Base-by-base conservation (phyloP, 2,113 vertebrate species). In the Gracilinanus agilis region DNA sequence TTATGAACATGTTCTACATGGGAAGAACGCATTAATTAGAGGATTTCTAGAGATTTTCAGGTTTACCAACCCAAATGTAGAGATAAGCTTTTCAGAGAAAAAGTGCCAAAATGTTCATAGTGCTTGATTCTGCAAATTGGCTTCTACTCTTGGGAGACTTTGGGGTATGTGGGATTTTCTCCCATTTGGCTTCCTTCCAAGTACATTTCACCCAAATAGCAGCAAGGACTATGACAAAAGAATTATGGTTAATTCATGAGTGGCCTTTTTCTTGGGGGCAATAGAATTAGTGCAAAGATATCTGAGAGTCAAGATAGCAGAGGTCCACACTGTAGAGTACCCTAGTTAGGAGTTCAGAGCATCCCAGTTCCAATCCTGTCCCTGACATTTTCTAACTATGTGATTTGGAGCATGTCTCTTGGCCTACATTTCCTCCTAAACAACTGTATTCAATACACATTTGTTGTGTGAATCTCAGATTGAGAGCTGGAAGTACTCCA, bases 11-110 rank as follows among this genome's bases (percentile, higher is more conserved):
- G 61, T 89, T 90, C 95, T 95, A 55, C 93, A 92, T 49, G 90
- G 95, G 95, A 95, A 97, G 92, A 92, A 91, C 3, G 25, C 92
- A 95, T 96, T 96, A 92, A 95, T 97, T 94, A 96, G 95, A 93
- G 94, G 91, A 93, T 96, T 97, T 96, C 96, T 92, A 96, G 97
- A 97, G 97, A 93, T 95, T 94, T 95, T 95, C 96, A 96, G 96
- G 95, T 94, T 97, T 96, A 93, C 94, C 93, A 94, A 88, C 97
- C 92, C 88, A 44, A 93, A 90, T 53, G 94, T 61, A 90, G 91
- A 58, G 5, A 49, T 40, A 44, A 93, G 93, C 54, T 93, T 89
- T 54, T 95, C 9, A 0, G 92, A 90, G 91, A 90, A 54, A 25
- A 24, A 0, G 2, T 25, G 91, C 3, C 67, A 58, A 96, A 94